These are phyloP conservation scores for Pyrocoelia pectoralis DNA, from an alignment of 2,888 invertebrate genomes.

Conservation along the genomic window DNA sequence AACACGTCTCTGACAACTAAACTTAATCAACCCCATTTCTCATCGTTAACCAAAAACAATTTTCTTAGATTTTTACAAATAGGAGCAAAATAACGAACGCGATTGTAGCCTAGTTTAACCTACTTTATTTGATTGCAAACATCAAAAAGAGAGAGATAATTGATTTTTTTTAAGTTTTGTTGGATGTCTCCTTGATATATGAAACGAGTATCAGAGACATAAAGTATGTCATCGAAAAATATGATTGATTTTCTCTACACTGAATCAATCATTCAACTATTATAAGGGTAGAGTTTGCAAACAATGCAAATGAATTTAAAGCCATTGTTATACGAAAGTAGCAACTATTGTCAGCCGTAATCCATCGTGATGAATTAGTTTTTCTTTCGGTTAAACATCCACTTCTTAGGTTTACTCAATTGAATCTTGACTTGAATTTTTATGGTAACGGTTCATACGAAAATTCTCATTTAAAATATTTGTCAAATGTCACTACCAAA, in stretches of 20 bases:
- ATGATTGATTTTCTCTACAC: neutral
- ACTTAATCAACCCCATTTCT: conserved; percentile 23
- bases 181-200: neutral
- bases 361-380: neutral
- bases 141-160: neutral
- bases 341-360: neutral
- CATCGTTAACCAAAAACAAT: conserved; percentile 20
- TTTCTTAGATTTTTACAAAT: conserved; percentile 20
- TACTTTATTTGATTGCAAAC: neutral
- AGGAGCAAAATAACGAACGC: neutral
- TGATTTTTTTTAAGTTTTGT: neutral
- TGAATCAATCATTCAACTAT: conserved; percentile 1
- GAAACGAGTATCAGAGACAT: neutral
- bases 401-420: neutral
- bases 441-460: no score
- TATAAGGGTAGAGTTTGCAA: neutral
- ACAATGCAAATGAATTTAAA: conserved; percentile 1
- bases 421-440: neutral
- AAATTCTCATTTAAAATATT: no score
- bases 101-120: neutral
- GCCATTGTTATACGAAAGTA: neutral
- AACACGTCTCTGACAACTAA: conserved; percentile 18
- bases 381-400: neutral
- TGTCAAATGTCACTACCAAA: no score
- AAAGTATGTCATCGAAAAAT: neutral